phyloP scores from a whole-genome alignment of 2,888 invertebrate genomes.

The Caenorhabditis uteleia region DNA sequence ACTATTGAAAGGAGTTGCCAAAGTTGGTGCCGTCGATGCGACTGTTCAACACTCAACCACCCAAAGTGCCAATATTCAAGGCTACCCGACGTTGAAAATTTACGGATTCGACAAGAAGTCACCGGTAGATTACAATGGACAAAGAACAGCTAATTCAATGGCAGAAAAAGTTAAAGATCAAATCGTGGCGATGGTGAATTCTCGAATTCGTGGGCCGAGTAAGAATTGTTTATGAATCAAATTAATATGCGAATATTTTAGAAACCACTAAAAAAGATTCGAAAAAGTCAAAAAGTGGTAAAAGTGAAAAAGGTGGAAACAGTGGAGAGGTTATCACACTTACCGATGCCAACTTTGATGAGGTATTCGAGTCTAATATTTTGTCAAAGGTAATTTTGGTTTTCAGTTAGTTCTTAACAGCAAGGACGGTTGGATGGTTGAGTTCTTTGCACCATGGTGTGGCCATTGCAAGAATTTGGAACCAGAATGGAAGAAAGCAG shows the following conservation, averaged over 20 bases:
- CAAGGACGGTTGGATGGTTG: conserved; percentile 1
- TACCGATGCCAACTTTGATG: no score
- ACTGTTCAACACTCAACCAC: conserved; percentile 71
- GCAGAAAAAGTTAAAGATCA: conserved; percentile 23
- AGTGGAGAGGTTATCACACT: no score
- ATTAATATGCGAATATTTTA: no score
- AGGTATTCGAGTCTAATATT: no score
- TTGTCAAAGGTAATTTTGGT: no score
- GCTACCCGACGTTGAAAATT: conserved; percentile 94
- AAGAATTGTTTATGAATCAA: no score
- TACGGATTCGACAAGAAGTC: conserved; percentile 83
- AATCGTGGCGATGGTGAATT: conserved; percentile 13
- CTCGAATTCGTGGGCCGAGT: no score
- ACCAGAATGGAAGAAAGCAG: conserved; percentile 1
- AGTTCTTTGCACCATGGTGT: conserved; percentile 3
- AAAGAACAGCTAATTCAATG: conserved; percentile 24
- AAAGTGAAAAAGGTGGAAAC: no score
- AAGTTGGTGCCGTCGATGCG: conserved; percentile 45
- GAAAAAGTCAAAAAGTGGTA: no score
- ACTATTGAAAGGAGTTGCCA: conserved; percentile 45
- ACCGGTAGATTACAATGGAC: conserved; percentile 80
- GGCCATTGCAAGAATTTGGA: background rate
- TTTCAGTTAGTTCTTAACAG: background rate
- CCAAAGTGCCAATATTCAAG: conserved; percentile 74
- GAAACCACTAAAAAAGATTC: no score